phyloP scores from a whole-genome alignment of 2,113 vertebrate genomes.

The Dicaeum eximium region DNA sequence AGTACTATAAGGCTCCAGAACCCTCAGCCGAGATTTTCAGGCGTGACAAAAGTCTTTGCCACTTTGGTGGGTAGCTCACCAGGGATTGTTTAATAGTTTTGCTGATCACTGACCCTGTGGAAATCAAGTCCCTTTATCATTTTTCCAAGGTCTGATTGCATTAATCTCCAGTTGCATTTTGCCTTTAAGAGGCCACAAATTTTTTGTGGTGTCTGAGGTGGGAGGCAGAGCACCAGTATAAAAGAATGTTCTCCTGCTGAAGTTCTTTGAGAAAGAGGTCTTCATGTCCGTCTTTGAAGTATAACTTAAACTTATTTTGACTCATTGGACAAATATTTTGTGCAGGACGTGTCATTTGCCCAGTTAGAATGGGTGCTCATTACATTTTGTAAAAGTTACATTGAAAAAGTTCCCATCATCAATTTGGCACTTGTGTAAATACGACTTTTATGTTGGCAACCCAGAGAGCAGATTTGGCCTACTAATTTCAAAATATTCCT shows the following conservation, averaged over 20 bases:
- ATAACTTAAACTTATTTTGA: neutral
- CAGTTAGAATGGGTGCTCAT: neutral
- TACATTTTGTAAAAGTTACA: neutral
- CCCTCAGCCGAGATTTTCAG: neutral
- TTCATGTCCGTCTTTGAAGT: neutral
- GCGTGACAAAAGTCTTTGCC: neutral
- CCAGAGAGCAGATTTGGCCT: neutral
- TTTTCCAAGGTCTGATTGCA: neutral
- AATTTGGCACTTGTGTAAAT: neutral
- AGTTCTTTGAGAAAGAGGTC: neutral
- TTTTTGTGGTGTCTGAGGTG: neutral
- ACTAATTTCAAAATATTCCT: neutral
- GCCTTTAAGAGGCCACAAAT: neutral
- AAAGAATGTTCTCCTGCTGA: neutral
- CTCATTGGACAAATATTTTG: neutral
- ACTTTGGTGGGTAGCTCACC: neutral
- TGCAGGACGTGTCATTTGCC: neutral
- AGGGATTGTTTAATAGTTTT: neutral
- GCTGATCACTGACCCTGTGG: neutral
- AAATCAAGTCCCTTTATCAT: neutral
- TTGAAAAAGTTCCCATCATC: neutral
- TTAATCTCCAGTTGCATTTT: neutral
- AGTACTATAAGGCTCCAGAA: neutral
- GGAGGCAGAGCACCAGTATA: neutral
- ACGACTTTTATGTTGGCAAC: neutral